phyloP scores from a whole-genome alignment of 2,888 invertebrate species.

The Xylota sylvarum region DNA sequence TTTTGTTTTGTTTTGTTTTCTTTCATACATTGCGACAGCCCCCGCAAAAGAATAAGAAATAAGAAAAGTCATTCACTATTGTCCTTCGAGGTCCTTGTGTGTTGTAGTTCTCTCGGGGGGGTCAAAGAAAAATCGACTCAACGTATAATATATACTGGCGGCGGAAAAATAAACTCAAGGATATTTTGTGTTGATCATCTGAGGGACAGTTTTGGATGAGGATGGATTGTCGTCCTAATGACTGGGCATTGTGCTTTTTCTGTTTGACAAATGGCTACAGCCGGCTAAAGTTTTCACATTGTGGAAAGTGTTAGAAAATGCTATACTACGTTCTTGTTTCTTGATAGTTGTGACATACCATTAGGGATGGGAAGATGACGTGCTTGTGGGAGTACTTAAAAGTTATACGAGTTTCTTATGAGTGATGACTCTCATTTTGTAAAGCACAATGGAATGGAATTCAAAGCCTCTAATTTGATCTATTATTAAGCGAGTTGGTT shows the following conservation, averaged over 20 bases:
- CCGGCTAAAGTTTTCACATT: slow-evolving; percentile 9
- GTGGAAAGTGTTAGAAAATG: not conserved
- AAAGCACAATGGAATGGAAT: not conserved
- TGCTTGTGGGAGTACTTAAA: not conserved
- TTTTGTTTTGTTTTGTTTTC: not conserved
- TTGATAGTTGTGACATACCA: not conserved
- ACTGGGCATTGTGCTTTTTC: slow-evolving; percentile 55
- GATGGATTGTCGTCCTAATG: slow-evolving; percentile 64
- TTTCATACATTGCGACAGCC: slow-evolving; percentile 9
- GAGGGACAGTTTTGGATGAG: slow-evolving; percentile 35
- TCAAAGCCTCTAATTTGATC: too few species aligned
- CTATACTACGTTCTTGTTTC: not conserved
- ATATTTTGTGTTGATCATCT: slow-evolving; percentile 61
- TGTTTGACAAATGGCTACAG: slow-evolving; percentile 38
- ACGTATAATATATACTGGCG: not conserved
- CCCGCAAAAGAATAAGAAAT: slow-evolving; percentile 23
- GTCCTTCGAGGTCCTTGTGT: slow-evolving; percentile 17
- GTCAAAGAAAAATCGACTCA: slow-evolving; percentile 13
- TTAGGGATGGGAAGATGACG: slow-evolving; percentile 1
- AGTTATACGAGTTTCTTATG: not conserved
- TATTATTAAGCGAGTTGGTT: too few species aligned
- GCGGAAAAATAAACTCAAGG: slow-evolving; percentile 46
- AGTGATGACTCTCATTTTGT: not conserved
- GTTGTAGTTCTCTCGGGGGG: slow-evolving; percentile 4
- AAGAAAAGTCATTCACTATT: slow-evolving; percentile 46